Percentiles rank a stretch among this genome's conserved stretches.
phyloP scores from a whole-genome alignment of 2,888 invertebrate genomes.

The Watsonalla cultraria region DNA sequence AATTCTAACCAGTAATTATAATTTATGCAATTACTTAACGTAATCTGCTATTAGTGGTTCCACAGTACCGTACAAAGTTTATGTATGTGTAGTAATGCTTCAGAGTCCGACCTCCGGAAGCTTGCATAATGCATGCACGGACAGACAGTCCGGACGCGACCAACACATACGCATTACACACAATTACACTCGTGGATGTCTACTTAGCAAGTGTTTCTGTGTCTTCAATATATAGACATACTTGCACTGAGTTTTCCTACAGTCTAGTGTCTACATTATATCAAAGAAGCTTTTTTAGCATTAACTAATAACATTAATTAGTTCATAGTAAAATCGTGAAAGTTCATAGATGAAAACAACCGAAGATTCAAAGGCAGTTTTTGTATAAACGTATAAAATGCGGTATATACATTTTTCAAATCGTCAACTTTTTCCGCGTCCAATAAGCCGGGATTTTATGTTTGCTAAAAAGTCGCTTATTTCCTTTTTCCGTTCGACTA shows the following conservation, averaged over 20 bases:
- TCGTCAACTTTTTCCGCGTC: no score
- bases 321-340: no score
- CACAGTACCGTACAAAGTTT: slow-evolving; percentile 9
- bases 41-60: slow-evolving; percentile 1
- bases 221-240: not conserved
- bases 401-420: no score
- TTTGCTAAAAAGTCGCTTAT: no score
- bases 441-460: no score
- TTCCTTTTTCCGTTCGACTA: no score
- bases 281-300: no score
- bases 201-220: slow-evolving; percentile 7
- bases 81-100: slow-evolving; percentile 24
- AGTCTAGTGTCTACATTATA: no score
- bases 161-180: slow-evolving; percentile 8
- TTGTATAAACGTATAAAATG: no score
- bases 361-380: no score
- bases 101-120: slow-evolving; percentile 23
- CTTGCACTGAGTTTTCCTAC: not conserved
- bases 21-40: not conserved
- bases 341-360: no score
- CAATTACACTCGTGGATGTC: slow-evolving; percentile 9
- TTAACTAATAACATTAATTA: no score
- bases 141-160: slow-evolving; percentile 22
- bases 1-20: not conserved
- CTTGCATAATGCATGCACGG: slow-evolving; percentile 35